A percentile compares a stretch with the other conserved stretches of the same genome.
phyloP scores from a whole-genome alignment of 1,140 invertebrate genomes.

The Medauroidea extradentata region DNA sequence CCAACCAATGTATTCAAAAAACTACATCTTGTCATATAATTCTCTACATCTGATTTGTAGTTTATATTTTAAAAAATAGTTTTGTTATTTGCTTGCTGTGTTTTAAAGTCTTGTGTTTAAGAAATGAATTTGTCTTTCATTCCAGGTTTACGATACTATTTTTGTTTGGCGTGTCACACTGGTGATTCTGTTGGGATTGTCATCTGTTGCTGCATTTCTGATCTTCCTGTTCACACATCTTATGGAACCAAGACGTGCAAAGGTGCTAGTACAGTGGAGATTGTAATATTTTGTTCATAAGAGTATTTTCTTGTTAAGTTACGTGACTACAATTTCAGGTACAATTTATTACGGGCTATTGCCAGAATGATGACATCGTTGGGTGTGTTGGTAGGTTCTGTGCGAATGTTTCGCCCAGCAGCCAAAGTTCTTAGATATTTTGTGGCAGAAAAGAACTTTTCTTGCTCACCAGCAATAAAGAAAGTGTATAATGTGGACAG shows the following conservation, averaged over 20 bases:
- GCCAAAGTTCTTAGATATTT: too few species aligned
- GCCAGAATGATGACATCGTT: neutral
- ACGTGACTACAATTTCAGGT: too few species aligned
- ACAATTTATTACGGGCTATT: too few species aligned
- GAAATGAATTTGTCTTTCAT: conserved; percentile 30
- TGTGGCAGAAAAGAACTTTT: neutral
- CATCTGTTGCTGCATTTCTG: conserved; percentile 43
- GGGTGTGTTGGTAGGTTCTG: neutral
- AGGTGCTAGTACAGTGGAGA: conserved; percentile 43
- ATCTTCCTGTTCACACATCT: conserved; percentile 49
- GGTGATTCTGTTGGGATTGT: conserved; percentile 44
- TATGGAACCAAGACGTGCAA: conserved; percentile 44
- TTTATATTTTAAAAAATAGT: too few species aligned
- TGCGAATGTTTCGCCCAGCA: neutral
- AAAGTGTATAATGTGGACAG: conserved; percentile 52
- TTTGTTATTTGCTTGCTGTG: too few species aligned
- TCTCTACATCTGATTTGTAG: too few species aligned
- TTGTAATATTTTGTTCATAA: too few species aligned
- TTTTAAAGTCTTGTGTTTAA: conserved; percentile 5
- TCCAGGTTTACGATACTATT: conserved; percentile 53
- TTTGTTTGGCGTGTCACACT: conserved; percentile 51
- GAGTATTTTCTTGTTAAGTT: too few species aligned
- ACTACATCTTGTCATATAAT: too few species aligned
- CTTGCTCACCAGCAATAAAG: conserved; percentile 18
- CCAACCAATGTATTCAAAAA: too few species aligned